Evolutionary conservation across 2,113 vertebrate genomes (phyloP).

Genomic region (Stercorarius parasiticus): DNA sequence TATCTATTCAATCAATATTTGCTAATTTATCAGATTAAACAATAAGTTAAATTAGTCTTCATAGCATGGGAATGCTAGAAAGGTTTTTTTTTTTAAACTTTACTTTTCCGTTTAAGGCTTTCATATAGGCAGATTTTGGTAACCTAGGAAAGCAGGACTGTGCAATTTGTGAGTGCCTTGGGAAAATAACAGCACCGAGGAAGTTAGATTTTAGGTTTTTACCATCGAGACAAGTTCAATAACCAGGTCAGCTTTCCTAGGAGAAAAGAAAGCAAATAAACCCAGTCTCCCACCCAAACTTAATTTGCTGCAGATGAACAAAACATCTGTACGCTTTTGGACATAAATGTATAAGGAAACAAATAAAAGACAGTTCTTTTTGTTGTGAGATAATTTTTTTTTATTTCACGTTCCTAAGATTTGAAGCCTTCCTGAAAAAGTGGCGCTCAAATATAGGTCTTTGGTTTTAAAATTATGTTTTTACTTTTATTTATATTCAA

Average conservation of each 20-base stretch:
- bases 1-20: not conserved
- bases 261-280: conserved; percentile 11
- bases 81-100: not conserved
- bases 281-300: not conserved
- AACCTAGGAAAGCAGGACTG: not conserved
- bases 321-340: conserved; percentile 70
- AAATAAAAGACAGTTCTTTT: conserved; percentile 13
- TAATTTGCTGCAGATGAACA: conserved; percentile 59
- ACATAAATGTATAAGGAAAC: conserved; percentile 7
- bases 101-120: not conserved
- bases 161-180: conserved; percentile 52
- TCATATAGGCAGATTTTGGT: not conserved
- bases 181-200: conserved; percentile 52
- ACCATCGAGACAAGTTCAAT: conserved; percentile 26
- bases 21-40: not conserved
- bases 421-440: conserved; percentile 7
- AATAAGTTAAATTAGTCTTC: not conserved
- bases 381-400: conserved; percentile 8
- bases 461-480: not conserved
- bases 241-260: conserved; percentile 65
- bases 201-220: not conserved
- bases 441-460: not conserved
- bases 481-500: not conserved
- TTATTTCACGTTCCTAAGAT: not conserved
- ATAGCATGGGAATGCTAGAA: not conserved